Conservation (phyloP, 2,113 vertebrate genomes). For the Podiceps cristatus region DNA sequence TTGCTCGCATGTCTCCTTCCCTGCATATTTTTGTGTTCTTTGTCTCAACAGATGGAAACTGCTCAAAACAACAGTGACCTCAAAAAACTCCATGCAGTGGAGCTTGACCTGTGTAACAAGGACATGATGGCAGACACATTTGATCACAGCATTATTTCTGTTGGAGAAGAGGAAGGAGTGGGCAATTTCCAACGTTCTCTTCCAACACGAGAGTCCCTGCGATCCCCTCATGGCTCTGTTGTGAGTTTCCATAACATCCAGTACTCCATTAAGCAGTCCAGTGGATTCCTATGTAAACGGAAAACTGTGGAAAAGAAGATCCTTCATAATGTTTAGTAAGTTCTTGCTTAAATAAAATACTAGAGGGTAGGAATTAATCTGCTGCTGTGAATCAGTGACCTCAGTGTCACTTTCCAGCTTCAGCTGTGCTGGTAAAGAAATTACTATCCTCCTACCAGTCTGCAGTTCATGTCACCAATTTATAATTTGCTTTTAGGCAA, state of each 20-base stretch:
- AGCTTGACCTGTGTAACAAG: slow-evolving; percentile 21
- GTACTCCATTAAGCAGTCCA: slow-evolving; percentile 51
- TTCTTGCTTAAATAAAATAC: neutral
- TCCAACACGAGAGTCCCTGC: slow-evolving; percentile 60
- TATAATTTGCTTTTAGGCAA: neutral
- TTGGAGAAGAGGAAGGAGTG: neutral
- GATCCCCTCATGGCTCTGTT: slow-evolving; percentile 57
- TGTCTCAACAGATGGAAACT: slow-evolving; percentile 43
- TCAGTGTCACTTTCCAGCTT: neutral
- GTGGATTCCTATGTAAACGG: slow-evolving; percentile 40
- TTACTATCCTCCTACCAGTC: neutral
- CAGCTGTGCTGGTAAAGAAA: slow-evolving; percentile 28
- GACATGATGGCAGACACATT: neutral
- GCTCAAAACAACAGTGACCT: slow-evolving; percentile 2
- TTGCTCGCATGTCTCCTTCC: neutral
- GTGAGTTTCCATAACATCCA: slow-evolving; percentile 75
- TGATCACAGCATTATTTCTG: slow-evolving; percentile 6
- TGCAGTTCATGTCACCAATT: neutral
- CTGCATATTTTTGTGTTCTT: neutral
- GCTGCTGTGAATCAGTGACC: neutral
- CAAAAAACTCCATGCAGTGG: slow-evolving; percentile 5
- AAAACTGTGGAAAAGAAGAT: slow-evolving; percentile 70
- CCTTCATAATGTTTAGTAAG: slow-evolving; percentile 71
- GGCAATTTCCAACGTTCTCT: slow-evolving; percentile 45
- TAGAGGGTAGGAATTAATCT: neutral